These are phyloP conservation scores for Monarcha castaneiventris DNA, from an alignment of 2,113 vertebrate species.

Conservation along the genomic window DNA sequence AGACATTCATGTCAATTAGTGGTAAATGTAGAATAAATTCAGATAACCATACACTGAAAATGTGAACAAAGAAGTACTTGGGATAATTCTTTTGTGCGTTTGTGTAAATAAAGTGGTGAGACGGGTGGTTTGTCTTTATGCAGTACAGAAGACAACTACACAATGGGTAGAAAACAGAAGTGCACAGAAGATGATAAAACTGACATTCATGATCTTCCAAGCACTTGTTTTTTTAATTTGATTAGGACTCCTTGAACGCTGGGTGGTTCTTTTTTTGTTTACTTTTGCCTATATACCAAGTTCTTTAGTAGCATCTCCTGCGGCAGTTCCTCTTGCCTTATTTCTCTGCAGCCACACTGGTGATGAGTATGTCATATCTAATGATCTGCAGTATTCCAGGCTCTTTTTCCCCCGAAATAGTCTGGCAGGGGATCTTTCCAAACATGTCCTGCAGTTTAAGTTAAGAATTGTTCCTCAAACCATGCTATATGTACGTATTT, in stretches of 20 bases:
- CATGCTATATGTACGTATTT: not conserved
- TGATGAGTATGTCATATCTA: not conserved
- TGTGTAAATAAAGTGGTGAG: not conserved
- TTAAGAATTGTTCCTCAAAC: not conserved
- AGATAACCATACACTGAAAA: not conserved
- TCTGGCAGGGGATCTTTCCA: not conserved
- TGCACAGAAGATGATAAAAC: not conserved
- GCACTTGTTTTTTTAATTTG: not conserved
- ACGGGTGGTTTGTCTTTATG: not conserved
- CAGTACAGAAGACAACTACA: not conserved
- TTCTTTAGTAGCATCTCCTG: not conserved
- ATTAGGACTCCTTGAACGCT: not conserved
- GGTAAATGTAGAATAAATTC: constrained; percentile 6
- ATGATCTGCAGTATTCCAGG: not conserved
- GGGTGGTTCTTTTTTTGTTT: not conserved
- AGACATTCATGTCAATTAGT: not conserved
- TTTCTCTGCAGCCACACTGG: not conserved
- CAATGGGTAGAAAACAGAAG: not conserved
- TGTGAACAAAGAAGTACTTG: not conserved
- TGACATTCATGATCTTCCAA: not conserved
- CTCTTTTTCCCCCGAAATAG: not conserved
- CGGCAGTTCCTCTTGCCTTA: not conserved
- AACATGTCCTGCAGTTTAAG: not conserved
- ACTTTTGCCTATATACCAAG: not conserved
- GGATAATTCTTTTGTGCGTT: not conserved